Evolutionary conservation across 2,888 invertebrate species (phyloP).

Genomic region (Drosophila mimica): DNA sequence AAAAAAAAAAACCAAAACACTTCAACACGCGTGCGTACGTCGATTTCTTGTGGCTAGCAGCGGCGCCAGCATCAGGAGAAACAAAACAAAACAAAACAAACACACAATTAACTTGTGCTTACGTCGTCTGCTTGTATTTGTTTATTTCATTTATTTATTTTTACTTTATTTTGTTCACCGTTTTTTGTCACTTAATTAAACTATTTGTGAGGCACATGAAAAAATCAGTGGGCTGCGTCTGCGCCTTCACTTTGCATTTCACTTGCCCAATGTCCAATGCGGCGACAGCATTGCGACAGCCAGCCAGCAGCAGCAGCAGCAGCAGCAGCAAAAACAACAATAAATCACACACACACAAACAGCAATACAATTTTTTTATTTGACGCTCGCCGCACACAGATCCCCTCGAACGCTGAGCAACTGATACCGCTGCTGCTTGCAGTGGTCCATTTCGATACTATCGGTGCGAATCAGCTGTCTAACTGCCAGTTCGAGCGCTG

Average conservation of each 20-base stretch:
- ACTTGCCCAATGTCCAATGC: slow-evolving; percentile 46
- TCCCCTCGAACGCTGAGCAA: slow-evolving; percentile 29
- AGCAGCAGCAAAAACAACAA: slow-evolving; percentile 2
- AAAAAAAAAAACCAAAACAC: slow-evolving; percentile 15
- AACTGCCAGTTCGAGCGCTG: background rate
- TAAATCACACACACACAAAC: slow-evolving; percentile 26
- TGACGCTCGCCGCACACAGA: slow-evolving; percentile 28
- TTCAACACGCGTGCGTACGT: slow-evolving; percentile 63
- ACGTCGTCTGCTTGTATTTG: slow-evolving; percentile 10
- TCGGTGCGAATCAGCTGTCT: slow-evolving; percentile 51
- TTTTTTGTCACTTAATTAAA: slow-evolving; percentile 34
- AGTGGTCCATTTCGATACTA: slow-evolving; percentile 58
- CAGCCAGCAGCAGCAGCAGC: slow-evolving; percentile 3
- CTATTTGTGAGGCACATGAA: slow-evolving; percentile 49
- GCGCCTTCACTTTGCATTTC: slow-evolving; percentile 61
- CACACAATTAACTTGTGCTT: slow-evolving; percentile 24
- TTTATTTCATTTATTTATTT: slow-evolving; percentile 14
- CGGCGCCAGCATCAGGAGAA: slow-evolving; percentile 13
- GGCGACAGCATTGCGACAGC: slow-evolving; percentile 32
- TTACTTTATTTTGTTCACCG: background rate
- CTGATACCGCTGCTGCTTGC: slow-evolving; percentile 36
- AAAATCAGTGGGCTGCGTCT: slow-evolving; percentile 48
- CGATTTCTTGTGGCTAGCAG: slow-evolving; percentile 23
- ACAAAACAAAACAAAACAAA: slow-evolving; percentile 23
- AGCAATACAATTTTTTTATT: slow-evolving; percentile 39